Conservation (phyloP, 2,797 vertebrate genomes). For the Margarornis squamiger region DNA sequence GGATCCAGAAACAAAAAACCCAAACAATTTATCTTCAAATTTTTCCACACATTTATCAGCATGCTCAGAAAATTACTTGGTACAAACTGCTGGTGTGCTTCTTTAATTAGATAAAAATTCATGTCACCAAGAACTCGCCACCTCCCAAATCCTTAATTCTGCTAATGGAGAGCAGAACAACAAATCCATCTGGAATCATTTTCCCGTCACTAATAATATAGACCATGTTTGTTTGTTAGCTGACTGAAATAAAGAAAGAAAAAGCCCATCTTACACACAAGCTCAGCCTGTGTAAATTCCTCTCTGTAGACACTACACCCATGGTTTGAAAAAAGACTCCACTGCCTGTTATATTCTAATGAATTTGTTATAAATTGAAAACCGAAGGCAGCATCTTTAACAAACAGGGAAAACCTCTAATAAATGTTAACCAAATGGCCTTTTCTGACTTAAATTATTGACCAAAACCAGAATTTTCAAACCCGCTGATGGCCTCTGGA, state of each 20-base stretch:
- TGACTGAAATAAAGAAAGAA: not conserved
- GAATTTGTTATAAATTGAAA: not conserved
- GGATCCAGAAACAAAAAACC: not conserved
- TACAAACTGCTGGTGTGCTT: not conserved
- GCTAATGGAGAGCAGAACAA: not conserved
- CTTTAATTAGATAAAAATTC: slow-evolving; percentile 13
- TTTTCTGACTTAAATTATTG: not conserved
- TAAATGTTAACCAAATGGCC: not conserved
- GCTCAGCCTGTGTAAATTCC: not conserved
- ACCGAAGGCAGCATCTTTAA: not conserved
- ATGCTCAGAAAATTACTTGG: not conserved
- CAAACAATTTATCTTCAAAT: not conserved
- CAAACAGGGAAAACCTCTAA: not conserved
- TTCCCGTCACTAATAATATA: not conserved
- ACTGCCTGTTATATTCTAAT: not conserved
- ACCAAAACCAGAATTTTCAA: not conserved
- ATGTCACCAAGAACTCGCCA: not conserved
- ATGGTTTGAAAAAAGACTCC: accelerated
- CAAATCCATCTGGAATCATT: not conserved
- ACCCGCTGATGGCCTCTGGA: not conserved
- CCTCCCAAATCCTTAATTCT: not conserved
- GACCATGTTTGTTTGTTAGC: not conserved
- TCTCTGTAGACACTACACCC: not conserved
- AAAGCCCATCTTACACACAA: not conserved
- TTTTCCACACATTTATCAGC: not conserved